Base-by-base conservation (phyloP, 2,888 invertebrate species). In the Holacanthella duospinosa region DNA sequence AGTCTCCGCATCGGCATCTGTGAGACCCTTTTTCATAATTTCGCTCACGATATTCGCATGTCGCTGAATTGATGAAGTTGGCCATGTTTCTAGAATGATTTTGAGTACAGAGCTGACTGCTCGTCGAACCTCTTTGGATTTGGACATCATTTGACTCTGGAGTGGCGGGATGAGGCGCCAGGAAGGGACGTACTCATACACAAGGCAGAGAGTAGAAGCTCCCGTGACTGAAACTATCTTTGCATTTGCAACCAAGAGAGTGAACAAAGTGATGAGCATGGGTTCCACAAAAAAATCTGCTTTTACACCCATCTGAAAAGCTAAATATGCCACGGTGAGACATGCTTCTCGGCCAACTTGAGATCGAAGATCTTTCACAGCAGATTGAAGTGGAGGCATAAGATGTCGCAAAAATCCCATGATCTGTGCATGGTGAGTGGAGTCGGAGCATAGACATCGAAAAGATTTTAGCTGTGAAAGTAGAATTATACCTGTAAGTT, bases 301-400 rank as follows among this genome's bases (percentile, higher is more conserved):
- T 77, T 89, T 91, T 73, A 83, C 85, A 64, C 87, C 86, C 61
- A 97, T 77, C 59, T 85, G 84, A 78, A 93, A 90, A 58, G 93
- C 86, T 80, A 95, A 83, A 80, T 86, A 94, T 48, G 95, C 93
- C 73, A 96, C 86, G 0, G 95, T 93, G 66, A 96, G 88, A 76
- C 95, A 96, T 1, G 93, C 92, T 78, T 99, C 99, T 57, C 97
- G 83, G 1, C 95, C 95, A 66, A 96, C 91, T 80, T 90, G 89
- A 72, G 96, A 97, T 75, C 78, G 73, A 57, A 67, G 67, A 68
- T 72, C 72, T 62, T 69, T 72, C 1, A 69, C 68, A 3, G 71
- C 72, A 12, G 44, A 28, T 55, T 72, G 71, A 27, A 71, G 48
- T 43, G 72, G 71, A 29, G 71, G 71, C 62, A 65, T 66, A 27